phyloP scores from a whole-genome alignment of 92 coral and sea anemone genomes.

The Phenganax marumi region DNA sequence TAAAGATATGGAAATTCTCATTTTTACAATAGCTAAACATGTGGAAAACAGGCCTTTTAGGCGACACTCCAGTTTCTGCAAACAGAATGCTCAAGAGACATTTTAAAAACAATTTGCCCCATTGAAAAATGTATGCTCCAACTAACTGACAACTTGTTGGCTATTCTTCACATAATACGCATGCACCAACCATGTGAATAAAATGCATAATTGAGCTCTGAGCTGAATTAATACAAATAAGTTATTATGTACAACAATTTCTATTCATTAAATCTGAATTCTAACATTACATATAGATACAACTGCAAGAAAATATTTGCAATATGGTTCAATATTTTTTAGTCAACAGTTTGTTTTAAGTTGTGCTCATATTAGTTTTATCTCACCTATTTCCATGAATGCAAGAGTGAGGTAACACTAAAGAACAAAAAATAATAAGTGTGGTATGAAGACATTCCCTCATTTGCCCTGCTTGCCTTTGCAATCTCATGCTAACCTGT shows the following conservation, averaged over 20 bases:
- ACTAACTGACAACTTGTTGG: too few species aligned
- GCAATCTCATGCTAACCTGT: background rate
- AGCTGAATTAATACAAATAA: constrained; percentile 14
- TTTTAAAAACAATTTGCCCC: too few species aligned
- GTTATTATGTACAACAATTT: constrained; percentile 19
- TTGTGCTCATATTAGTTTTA: background rate
- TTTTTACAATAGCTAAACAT: too few species aligned
- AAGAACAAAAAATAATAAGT: background rate
- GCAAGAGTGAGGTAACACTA: constrained; percentile 40
- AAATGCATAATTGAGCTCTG: background rate
- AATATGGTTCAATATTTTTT: background rate
- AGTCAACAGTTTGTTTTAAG: too few species aligned
- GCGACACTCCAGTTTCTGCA: too few species aligned
- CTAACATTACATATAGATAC: background rate
- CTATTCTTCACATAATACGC: too few species aligned
- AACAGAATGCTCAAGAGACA: too few species aligned
- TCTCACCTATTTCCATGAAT: constrained; percentile 30
- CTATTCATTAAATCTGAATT: background rate
- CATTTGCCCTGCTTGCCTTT: background rate
- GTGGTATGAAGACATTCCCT: too few species aligned
- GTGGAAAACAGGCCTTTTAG: too few species aligned
- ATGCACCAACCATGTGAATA: too few species aligned
- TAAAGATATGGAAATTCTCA: too few species aligned
- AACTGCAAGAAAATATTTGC: background rate
- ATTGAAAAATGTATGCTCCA: too few species aligned